Percentiles rank a stretch among this genome's conserved stretches.
phyloP scores from a whole-genome alignment of 2,113 vertebrate genomes.

The Prunella himalayana region DNA sequence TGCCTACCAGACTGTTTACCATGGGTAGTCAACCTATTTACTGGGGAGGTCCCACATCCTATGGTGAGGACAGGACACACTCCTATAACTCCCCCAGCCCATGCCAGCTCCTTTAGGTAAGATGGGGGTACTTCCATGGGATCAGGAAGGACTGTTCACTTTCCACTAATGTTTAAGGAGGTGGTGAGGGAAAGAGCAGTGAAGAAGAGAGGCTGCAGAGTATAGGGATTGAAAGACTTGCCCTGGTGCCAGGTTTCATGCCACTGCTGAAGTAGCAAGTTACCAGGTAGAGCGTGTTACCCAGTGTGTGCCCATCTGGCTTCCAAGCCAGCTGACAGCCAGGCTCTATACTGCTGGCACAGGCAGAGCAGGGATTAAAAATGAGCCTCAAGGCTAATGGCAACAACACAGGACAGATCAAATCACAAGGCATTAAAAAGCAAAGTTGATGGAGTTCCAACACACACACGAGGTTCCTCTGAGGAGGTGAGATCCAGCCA shows the following conservation, averaged over 20 bases:
- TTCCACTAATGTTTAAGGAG: background rate
- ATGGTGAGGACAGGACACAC: rapidly evolving
- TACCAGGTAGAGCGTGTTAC: background rate
- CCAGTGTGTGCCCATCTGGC: background rate
- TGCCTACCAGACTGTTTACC: no score
- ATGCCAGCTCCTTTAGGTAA: background rate
- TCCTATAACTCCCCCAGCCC: background rate
- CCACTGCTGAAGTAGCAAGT: background rate
- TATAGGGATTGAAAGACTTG: rapidly evolving
- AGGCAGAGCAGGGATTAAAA: background rate
- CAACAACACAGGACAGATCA: slow-evolving; percentile 1
- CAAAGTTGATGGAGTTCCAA: background rate
- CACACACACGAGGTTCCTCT: background rate
- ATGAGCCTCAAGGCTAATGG: background rate
- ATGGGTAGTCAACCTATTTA: background rate
- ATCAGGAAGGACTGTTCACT: background rate
- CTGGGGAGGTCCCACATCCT: background rate
- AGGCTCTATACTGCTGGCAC: background rate
- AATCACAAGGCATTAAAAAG: background rate
- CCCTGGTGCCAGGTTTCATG: background rate
- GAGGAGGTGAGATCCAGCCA: background rate
- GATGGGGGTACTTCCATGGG: background rate
- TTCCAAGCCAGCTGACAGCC: background rate
- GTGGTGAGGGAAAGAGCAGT: background rate
- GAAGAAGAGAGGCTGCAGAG: background rate